phyloP scores from a whole-genome alignment of 35 echinoderm and acorn worm genomes.

The Apostichopus californicus region DNA sequence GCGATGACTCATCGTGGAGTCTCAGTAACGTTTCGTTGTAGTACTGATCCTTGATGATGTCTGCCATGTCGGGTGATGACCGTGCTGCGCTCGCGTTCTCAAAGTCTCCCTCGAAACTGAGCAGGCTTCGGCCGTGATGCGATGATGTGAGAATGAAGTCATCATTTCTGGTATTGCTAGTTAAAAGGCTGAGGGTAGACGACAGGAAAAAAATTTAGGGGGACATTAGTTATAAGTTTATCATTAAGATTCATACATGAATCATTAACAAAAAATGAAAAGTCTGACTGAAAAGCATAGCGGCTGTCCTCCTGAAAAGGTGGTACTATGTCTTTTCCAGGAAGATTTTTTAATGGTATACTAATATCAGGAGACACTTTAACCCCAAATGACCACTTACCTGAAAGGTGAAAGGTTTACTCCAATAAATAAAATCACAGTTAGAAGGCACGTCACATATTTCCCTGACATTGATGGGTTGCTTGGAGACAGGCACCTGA shows the following conservation, averaged over 20 bases:
- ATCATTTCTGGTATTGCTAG: background rate
- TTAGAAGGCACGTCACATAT: conserved; percentile 73
- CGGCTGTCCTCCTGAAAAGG: too few species aligned
- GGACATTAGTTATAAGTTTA: background rate
- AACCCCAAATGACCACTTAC: conserved; percentile 15
- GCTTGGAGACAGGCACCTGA: background rate
- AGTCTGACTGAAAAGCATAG: too few species aligned
- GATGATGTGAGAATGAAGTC: conserved; percentile 14
- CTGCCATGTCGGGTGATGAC: background rate
- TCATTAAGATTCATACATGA: background rate
- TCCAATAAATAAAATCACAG: conserved; percentile 80
- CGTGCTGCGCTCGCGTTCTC: background rate
- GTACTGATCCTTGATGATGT: conserved; percentile 44
- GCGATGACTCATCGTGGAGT: conserved; percentile 23
- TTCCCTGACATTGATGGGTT: background rate
- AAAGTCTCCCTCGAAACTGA: conserved; percentile 47
- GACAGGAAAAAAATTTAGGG: background rate
- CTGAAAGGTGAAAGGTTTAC: conserved; percentile 89
- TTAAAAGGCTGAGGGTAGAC: background rate
- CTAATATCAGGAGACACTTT: too few species aligned
- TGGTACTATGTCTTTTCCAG: too few species aligned
- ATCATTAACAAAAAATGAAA: background rate
- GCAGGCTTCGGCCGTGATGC: conserved; percentile 52
- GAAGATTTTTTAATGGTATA: too few species aligned
- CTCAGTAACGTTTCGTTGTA: conserved; percentile 43